Evolutionary conservation across 2,797 vertebrate species (phyloP), one percentile per base, ranked within the genome.

Genomic region (Galago senegalensis): DNA sequence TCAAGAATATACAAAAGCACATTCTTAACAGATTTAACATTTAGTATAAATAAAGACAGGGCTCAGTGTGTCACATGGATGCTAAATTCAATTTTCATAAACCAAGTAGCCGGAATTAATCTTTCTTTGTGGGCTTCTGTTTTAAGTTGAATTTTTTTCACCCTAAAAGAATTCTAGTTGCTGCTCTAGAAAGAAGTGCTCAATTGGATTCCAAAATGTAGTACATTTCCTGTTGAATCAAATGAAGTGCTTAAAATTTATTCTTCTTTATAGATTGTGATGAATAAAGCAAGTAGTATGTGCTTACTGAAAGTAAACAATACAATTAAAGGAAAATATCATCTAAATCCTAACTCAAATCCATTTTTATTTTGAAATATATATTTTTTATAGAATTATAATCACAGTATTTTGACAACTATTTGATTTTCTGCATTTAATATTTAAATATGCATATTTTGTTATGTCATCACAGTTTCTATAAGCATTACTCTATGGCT

Each of bases 381-480:
- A 3, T 75, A 70, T 40, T 82, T 3, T 40, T 94, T 82, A 49
- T 63, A 53, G 27, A 93, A 73, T 77, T 93, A 89, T 29, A 86
- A 49, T 91, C 7, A 63, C 20, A 82, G 17, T 34, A 89, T 73
- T 25, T 94, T 2, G 2, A 91, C 58, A 56, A 81, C 89, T 29
- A 77, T 63, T 0, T 85, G 3, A 12, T 65, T 84, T 90, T 80
- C 37, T 43, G 87, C 31, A 80, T 34, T 69, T 85, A 87, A 86
- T 89, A 90, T 81, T 95, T 89, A 94, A 97, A 67, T 4, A 12
- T 49, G 76, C 84, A 8, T 75, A 63, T 72, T 87, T 93, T 65
- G 4, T 87, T 16, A 81, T 40, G 10, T 77, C 75, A 82, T 43
- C 46, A 70, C 27, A 85, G 27, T 86, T 34, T 53, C 34, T 17